Base-by-base conservation (phyloP, 2,113 vertebrate species). In the Glaucidium brasilianum region DNA sequence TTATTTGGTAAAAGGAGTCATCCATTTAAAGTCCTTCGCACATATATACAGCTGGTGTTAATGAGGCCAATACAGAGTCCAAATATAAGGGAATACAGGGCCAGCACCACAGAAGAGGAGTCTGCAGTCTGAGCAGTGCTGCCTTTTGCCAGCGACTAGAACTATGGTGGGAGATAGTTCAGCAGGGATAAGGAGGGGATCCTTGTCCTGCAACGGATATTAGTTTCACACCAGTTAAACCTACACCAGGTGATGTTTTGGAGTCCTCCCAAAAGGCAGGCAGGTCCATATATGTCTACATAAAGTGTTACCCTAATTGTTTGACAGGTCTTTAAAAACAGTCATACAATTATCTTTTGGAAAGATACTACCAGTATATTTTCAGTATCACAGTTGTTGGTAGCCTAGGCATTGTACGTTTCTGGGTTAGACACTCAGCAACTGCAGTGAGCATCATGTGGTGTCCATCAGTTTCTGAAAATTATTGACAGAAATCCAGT, bases 281-380 rank as follows among this genome's bases (percentile, higher is more conserved):
- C 17, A 22, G 15, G 7, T 49, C 10, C 2, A 0, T 60, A 17
- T 39, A 35, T 30, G 2, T 83, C 55, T 80, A 49, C 2, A 0
- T 34, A 30, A 1, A 85, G 5, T 50, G 53, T 5, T 64, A 34
- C 22, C 58, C 27, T 62, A 6, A 43, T 37, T 91, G 85, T 72
- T 78, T 29, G 81, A 8, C 4, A 64, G 16, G 34, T 22, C 5
- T 87, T 78, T 75, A 15, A 69, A 45, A 90, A 32, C 1, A 58
- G 21, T 34, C 62, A 41, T 62, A 16, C 9, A 49, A 19, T 63
- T 66, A 25, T 14, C 3, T 53, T 94, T 53, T 68, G 15, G 74
- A 88, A 91, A 34, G 10, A 14, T 12, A 45, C 9, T 47, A 74
- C 8, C 0, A 1, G 35, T 78, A 12, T 8, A 30, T 26, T 78